Conservation (phyloP, 2,113 vertebrate species). For the Pseudorasbora parva region DNA sequence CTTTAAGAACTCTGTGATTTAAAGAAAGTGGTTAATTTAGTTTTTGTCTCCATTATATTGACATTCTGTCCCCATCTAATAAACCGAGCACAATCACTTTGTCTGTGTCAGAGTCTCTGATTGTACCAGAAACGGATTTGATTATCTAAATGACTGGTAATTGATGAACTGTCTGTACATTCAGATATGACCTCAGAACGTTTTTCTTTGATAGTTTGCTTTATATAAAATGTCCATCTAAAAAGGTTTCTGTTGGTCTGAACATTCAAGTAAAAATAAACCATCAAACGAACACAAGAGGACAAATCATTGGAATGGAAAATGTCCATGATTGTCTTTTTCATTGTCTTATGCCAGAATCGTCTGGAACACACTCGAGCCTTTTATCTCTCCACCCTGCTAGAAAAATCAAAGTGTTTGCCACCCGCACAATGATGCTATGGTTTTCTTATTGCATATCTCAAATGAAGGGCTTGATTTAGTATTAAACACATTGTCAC, state of each 20-base stretch:
- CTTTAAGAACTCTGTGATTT: not conserved
- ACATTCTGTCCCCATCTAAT: not conserved
- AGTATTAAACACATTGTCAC: conserved; percentile 5
- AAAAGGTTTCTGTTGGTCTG: not conserved
- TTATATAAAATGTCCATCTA: not conserved
- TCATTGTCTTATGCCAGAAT: conserved; percentile 17
- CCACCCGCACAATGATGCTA: not conserved
- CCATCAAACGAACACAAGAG: not conserved
- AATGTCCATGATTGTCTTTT: not conserved
- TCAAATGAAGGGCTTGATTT: not conserved
- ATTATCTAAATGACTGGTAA: not conserved
- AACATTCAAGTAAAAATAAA: not conserved
- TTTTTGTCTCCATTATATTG: not conserved
- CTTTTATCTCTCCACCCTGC: conserved; percentile 23
- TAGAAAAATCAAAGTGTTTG: conserved; percentile 15
- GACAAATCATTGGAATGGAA: conserved; percentile 7
- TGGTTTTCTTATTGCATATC: not conserved
- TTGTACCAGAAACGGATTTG: not conserved
- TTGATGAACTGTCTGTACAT: not conserved
- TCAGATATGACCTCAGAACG: not conserved
- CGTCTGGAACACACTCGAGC: not conserved
- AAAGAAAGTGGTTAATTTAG: not conserved
- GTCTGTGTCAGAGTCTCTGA: not conserved
- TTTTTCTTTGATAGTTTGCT: too few species aligned
- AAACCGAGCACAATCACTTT: not conserved